Percentiles rank a stretch among this genome's conserved stretches.
Conservation (phyloP, 2,888 invertebrate genomes). For the Drosophila histrio region DNA sequence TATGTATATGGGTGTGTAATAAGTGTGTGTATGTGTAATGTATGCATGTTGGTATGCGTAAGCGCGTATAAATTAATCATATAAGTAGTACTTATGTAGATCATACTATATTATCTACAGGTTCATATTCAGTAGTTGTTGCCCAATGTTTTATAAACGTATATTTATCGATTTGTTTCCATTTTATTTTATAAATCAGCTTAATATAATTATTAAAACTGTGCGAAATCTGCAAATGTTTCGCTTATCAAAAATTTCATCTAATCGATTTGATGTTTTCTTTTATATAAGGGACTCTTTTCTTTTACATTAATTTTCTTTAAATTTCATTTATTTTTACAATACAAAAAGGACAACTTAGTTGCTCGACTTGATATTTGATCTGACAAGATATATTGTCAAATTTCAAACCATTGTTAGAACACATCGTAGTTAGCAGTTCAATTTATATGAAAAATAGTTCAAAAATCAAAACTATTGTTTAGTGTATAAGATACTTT, state of each 20-base stretch:
- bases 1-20: conserved; percentile 30
- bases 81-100: conserved; percentile 58
- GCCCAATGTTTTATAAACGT: conserved; percentile 58
- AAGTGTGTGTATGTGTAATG: conserved; percentile 33
- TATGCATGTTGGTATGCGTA: conserved; percentile 61
- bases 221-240: conserved; percentile 51
- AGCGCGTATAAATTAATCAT: conserved; percentile 73
- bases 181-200: conserved; percentile 49
- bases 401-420: conserved; percentile 68
- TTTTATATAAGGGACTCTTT: conserved; percentile 1
- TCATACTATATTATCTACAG: conserved; percentile 73
- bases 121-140: conserved; percentile 66
- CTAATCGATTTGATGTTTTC: conserved; percentile 41
- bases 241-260: conserved; percentile 68
- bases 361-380: conserved; percentile 54
- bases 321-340: conserved; percentile 22
- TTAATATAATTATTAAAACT: conserved; percentile 64
- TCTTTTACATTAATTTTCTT: conserved; percentile 1
- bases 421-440: conserved; percentile 74
- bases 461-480: conserved; percentile 24
- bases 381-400: conserved; percentile 58
- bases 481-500: background rate
- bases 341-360: conserved; percentile 55
- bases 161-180: conserved; percentile 28
- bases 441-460: conserved; percentile 30